A percentile compares a stretch with the other conserved stretches of the same genome.
These are phyloP conservation scores for Alouatta palliata DNA, from an alignment of 2,113 vertebrate genomes.

Conservation along the genomic window DNA sequence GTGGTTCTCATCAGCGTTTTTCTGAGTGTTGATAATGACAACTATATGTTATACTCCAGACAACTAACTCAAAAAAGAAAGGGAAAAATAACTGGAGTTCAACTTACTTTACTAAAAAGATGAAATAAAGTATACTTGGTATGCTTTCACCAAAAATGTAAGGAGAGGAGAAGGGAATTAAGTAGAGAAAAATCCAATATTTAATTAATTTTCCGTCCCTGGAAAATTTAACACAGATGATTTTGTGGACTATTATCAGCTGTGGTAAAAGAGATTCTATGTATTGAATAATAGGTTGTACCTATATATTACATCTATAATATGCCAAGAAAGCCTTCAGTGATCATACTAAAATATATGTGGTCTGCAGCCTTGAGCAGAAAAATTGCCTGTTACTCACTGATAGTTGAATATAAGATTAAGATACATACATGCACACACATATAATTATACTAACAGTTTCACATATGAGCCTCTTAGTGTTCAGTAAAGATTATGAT, in stretches of 20 bases:
- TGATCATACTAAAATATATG: neutral
- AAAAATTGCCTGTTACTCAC: neutral
- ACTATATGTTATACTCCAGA: neutral
- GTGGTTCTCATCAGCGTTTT: neutral
- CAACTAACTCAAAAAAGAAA: neutral
- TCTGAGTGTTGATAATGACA: slow-evolving; percentile 24
- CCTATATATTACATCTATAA: neutral
- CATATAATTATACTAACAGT: neutral
- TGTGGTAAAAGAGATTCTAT: neutral
- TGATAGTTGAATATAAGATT: neutral
- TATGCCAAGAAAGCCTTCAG: neutral
- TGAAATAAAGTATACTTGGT: neutral
- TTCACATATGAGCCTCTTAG: neutral
- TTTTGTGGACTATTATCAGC: neutral
- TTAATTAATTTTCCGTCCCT: neutral
- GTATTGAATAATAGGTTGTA: neutral
- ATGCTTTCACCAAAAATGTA: neutral
- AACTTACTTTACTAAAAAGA: neutral
- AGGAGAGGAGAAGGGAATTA: neutral
- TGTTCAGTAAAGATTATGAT: neutral
- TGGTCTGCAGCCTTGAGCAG: neutral
- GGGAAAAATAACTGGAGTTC: neutral
- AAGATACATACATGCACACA: neutral
- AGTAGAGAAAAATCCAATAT: neutral
- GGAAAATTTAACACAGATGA: neutral